Evolutionary conservation across 2,888 invertebrate genomes (phyloP).

Genomic region (Abrostola triplasia): DNA sequence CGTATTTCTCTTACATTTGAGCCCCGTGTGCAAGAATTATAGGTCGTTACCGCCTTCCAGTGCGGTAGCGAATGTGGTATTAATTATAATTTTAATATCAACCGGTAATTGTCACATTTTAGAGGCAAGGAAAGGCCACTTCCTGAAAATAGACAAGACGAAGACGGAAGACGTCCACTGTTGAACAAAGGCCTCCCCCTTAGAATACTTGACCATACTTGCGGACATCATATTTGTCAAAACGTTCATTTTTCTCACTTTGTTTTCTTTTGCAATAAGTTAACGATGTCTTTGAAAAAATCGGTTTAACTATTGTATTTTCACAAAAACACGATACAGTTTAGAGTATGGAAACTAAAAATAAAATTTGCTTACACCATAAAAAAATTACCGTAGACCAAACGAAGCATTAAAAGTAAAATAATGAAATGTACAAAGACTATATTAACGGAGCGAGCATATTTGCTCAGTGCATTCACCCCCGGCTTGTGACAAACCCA

Average conservation of each 20-base stretch:
- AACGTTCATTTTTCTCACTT: too few relatives aligned
- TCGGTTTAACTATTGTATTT: too few relatives aligned
- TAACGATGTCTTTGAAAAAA: too few relatives aligned
- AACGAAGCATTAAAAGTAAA: slow-evolving; percentile 37
- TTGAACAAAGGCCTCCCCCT: too few relatives aligned
- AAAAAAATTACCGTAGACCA: slow-evolving; percentile 31
- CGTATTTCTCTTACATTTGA: not conserved
- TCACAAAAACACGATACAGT: too few relatives aligned
- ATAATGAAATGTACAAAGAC: slow-evolving; percentile 66
- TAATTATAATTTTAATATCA: not conserved
- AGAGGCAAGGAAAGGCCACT: not conserved
- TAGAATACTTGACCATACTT: not conserved
- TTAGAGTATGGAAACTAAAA: too few relatives aligned
- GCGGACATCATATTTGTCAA: not conserved
- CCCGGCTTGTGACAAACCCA: slow-evolving; percentile 78
- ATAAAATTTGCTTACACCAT: too few relatives aligned
- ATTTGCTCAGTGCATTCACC: slow-evolving; percentile 82
- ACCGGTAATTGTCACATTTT: not conserved
- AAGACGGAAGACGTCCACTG: too few relatives aligned
- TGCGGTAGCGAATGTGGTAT: not conserved
- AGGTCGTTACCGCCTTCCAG: not conserved
- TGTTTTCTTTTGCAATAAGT: too few relatives aligned
- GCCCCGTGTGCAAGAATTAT: not conserved
- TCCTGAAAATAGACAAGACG: not conserved
- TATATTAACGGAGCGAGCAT: slow-evolving; percentile 71